Base-by-base conservation (phyloP, 2,113 vertebrate species). In the Hepsetus odoe region DNA sequence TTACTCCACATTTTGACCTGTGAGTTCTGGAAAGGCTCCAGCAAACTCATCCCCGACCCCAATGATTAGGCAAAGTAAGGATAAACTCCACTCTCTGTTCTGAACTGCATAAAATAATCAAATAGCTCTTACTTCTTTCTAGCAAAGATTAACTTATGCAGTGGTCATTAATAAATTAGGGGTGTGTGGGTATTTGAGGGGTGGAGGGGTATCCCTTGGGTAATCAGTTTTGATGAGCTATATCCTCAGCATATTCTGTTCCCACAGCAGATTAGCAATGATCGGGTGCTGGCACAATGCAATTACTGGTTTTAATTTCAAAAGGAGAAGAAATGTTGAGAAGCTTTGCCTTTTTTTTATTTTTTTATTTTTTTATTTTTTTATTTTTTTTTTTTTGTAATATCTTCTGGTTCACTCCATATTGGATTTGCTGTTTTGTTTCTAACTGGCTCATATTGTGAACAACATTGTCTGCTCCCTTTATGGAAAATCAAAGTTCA, bases 141-240 rank as follows among this genome's bases (percentile, higher is more conserved):
- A 53, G 16, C n/a, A 26, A 67, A 20, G 61, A 70, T 61, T 59
- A 80, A 72, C 59, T 24, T 72, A 24, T 59, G 38, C 75, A 69
- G 51, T 58, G 82, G 82, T 80, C 68, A 83, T 40, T 80, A 55
- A 73, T 76, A 16, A 9, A 68, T 56, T 68, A 59, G 40, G 51
- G n/a, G 65, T 46, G 14, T 32, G 68, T 18, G 12, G 33, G 24
- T 30, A 11, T 32, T 40, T 22, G 20, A 32, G 35, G 33, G 22
- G 61, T 44, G n/a, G 51, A 5, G 18, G 51, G 16, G n/a, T 59
- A 44, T 76, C 82, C 32, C 61, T 35, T 42, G 68, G 72, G 73
- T 80, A 80, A 80, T 80, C 69, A 61, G 68, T 76, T 83, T 64
- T 44, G 40, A 74, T 74, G 82, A 81, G 82, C 75, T 83, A 67